phyloP scores from a whole-genome alignment of 1,140 invertebrate genomes.

The Eurosta solidaginis region DNA sequence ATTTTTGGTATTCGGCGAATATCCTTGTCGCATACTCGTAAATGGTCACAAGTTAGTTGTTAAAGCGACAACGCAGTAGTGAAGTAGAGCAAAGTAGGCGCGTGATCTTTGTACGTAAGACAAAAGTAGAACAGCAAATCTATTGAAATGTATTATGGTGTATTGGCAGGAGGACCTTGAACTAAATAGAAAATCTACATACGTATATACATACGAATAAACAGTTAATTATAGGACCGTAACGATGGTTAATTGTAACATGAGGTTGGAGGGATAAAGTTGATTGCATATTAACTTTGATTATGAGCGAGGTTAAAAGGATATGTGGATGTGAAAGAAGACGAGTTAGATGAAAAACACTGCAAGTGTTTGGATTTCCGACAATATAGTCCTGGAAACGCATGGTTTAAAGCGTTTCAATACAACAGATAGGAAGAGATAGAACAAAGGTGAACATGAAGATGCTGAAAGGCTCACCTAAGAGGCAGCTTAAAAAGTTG shows the following conservation, averaged over 20 bases:
- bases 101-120: not conserved
- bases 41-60: not conserved
- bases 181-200: too few species aligned
- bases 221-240: not conserved
- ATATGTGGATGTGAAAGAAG: not conserved
- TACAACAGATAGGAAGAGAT: too few species aligned
- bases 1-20: too few species aligned
- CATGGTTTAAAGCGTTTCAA: too few species aligned
- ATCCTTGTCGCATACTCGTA: not conserved
- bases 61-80: not conserved
- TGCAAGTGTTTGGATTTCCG: too few species aligned
- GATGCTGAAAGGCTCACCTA: too few species aligned
- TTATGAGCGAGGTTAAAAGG: not conserved
- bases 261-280: not conserved
- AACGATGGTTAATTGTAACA: not conserved
- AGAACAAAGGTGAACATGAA: too few species aligned
- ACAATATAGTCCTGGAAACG: too few species aligned
- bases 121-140: slow-evolving; percentile 2
- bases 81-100: slow-evolving; percentile 6
- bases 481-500: too few species aligned
- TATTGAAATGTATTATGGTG: not conserved
- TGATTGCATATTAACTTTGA: slow-evolving; percentile 3
- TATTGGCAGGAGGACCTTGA: not conserved
- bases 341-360: not conserved
- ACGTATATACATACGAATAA: not conserved